Base-by-base conservation (phyloP, 2,888 invertebrate genomes). In the Caenorhabditis zanzibari region DNA sequence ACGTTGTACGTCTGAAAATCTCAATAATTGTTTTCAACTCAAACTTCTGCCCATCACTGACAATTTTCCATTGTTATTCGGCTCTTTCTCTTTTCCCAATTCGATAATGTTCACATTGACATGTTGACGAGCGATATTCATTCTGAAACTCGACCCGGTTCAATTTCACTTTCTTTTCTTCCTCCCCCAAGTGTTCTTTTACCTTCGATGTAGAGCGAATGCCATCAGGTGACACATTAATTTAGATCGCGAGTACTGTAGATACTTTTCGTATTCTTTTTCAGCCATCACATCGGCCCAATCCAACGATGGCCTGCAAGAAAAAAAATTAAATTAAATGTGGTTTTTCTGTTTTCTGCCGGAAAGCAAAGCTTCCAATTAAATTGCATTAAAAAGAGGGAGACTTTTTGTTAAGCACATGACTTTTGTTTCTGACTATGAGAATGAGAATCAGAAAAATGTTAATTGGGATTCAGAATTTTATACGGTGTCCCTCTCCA, bases 211-310 rank as follows among this genome's bases (percentile, higher is more conserved):
- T 24, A 92, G 75, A 32, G 89, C 89, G 66, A 91, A 90, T 5
- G 90, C 91, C 75, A 90, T 86, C 85, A 92, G 64, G 80, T 91
- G 91, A 66, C 91, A 90, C 91, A 91, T 91, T 44, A 92, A 84
- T 79, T 91, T 92, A 44, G 90, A 89, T 26, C 90, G 81, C 26
- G 92, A 91, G 82, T 90, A 92, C 81, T 92, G 92, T 52, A 88
- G 80, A 80, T 92, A 92, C 73, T 92, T 92, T 80, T 92, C 92
- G 81, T 92, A 92, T 41, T 88, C 85, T 54, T 88, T 85, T 63
- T 83, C 86, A 14, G 90, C 90, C 86, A 88, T 89, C 68, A 92
- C 69, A 72, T 92, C 92, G n/a, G 86, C 74, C 90, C 90, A 91
- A 64, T 88, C 87, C 28, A 90, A 75, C 2, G 86, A 85, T 24